phyloP scores from a whole-genome alignment of 2,797 vertebrate genomes.

The Staurois parvus region DNA sequence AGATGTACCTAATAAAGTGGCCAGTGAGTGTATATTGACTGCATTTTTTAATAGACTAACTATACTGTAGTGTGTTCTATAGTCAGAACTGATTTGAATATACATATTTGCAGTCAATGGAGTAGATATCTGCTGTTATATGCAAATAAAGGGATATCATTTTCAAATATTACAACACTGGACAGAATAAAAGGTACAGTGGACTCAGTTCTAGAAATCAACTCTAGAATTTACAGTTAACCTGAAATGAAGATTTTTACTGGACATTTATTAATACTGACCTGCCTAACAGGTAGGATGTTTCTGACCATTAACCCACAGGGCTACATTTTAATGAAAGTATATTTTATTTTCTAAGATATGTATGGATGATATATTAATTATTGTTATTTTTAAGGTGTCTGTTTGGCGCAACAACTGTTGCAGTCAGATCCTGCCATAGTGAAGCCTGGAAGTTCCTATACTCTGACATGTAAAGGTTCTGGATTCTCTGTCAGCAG shows the following conservation, averaged over 20 bases:
- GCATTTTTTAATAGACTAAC: neutral
- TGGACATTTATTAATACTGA: neutral
- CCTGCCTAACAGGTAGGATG: neutral
- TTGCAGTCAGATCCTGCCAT: neutral
- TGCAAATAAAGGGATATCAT: neutral
- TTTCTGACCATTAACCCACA: neutral
- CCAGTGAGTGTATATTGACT: too few relatives aligned
- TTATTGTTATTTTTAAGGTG: neutral
- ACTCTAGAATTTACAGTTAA: neutral
- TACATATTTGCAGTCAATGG: neutral
- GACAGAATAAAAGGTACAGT: neutral
- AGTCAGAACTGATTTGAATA: neutral
- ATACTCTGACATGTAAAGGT: conserved; percentile 3
- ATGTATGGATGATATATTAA: neutral
- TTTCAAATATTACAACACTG: neutral
- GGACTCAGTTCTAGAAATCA: neutral
- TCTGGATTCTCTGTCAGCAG: neutral
- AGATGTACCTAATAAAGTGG: too few relatives aligned
- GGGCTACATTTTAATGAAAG: neutral
- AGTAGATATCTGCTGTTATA: neutral
- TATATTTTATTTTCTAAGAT: too few relatives aligned
- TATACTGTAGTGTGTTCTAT: neutral
- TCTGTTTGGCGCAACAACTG: neutral
- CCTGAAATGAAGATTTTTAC: neutral
- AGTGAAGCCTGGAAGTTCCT: neutral